Evolutionary conservation across 2,888 invertebrate species (phyloP).

Genomic region (Melanchra persicariae): DNA sequence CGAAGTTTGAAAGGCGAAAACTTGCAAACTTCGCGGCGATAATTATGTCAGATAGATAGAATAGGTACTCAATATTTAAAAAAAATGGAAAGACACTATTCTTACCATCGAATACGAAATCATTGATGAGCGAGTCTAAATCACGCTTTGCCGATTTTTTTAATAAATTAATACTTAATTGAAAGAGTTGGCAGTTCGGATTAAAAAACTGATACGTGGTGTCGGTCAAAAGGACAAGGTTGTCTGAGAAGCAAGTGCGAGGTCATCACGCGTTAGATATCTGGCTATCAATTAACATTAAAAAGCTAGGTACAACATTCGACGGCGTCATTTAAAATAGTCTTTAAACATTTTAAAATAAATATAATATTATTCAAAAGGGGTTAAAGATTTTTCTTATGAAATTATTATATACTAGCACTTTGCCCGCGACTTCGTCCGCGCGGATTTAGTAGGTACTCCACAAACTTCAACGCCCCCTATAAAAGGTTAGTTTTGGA

Average conservation of each 20-base stretch:
- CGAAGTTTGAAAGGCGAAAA: no score
- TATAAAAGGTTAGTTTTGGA: no score
- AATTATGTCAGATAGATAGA: neutral
- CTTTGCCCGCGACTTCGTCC: no score
- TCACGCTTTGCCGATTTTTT: neutral
- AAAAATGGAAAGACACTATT: no score
- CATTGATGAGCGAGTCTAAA: neutral
- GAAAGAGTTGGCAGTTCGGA: neutral
- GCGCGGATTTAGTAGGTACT: no score
- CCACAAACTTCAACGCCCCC: no score
- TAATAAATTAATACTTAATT: neutral
- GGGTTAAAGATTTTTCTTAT: no score
- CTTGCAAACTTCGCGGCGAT: neutral
- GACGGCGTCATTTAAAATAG: neutral
- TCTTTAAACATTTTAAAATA: neutral
- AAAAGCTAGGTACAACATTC: neutral
- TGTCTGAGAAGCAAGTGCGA: neutral
- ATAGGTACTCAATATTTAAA: neutral
- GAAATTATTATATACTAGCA: no score
- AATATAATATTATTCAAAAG: no score
- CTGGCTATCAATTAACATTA: neutral
- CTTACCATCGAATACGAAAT: neutral
- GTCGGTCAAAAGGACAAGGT: constrained; percentile 2
- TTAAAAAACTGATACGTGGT: neutral
- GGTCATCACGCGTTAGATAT: neutral